Conservation (phyloP, 1,140 invertebrate genomes). For the Drosophila willistoni region DNA sequence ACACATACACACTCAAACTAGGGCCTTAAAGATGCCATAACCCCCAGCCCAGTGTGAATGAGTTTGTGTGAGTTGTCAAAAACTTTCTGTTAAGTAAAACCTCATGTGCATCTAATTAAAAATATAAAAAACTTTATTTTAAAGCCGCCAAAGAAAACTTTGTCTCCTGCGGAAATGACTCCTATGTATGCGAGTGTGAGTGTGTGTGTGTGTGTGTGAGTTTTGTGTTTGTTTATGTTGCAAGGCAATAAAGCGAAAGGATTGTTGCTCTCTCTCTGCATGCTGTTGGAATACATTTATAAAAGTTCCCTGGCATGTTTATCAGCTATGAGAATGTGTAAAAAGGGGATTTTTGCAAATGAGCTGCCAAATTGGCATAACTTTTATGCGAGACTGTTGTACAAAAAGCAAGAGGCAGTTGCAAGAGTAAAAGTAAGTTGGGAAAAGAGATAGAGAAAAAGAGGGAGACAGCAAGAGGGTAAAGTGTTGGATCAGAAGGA, state of each 20-base stretch:
- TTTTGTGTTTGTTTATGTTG: conserved; percentile 34
- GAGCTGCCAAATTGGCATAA: conserved; percentile 74
- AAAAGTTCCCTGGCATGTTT: conserved; percentile 74
- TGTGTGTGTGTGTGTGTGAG: conserved; percentile 13
- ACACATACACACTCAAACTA: conserved; percentile 52
- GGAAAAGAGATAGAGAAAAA: background rate
- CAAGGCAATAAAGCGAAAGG: conserved; percentile 42
- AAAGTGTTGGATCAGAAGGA: background rate
- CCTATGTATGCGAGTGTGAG: conserved; percentile 11
- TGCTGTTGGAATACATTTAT: conserved; percentile 44
- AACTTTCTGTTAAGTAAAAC: conserved; percentile 74
- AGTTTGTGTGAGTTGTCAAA: conserved; percentile 54
- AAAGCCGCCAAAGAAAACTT: conserved; percentile 79
- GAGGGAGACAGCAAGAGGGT: background rate
- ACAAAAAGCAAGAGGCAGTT: background rate
- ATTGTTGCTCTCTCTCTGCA: conserved; percentile 47
- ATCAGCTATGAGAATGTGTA: conserved; percentile 59
- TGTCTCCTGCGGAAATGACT: conserved; percentile 68
- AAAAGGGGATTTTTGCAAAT: conserved; percentile 67
- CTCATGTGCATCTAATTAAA: conserved; percentile 81
- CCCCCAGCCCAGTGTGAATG: conserved; percentile 26
- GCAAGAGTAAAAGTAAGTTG: no score
- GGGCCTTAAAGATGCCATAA: conserved; percentile 76
- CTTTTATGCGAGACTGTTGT: conserved; percentile 34
- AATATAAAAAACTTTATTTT: conserved; percentile 81